Conservation (phyloP, 2,113 vertebrate genomes). For the Aix galericulata region DNA sequence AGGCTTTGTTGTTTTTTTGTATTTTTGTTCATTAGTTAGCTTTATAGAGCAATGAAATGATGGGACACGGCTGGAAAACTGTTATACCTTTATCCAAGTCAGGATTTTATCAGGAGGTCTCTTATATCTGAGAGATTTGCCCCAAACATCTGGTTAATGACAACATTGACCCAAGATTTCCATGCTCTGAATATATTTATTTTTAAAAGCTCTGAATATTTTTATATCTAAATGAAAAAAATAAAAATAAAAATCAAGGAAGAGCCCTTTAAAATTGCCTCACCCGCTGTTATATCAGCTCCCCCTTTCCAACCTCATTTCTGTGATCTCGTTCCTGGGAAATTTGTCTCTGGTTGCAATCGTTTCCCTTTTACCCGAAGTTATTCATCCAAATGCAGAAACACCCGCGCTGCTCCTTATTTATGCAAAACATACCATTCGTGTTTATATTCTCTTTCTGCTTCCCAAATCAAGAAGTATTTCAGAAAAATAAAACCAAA, state of each 20-base stretch:
- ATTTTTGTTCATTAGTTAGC: too few species aligned
- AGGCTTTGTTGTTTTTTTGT: not conserved
- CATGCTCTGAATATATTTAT: not conserved
- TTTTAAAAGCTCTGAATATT: not conserved
- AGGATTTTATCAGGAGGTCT: not conserved
- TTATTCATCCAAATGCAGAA: not conserved
- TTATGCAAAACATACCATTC: not conserved
- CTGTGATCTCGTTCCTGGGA: not conserved
- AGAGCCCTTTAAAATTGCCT: not conserved
- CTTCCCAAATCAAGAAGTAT: not conserved
- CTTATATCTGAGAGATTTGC: not conserved
- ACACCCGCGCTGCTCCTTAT: not conserved
- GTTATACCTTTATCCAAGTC: not conserved
- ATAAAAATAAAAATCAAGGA: too few species aligned
- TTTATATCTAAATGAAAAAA: not conserved
- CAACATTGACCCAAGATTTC: not conserved
- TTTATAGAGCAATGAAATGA: not conserved
- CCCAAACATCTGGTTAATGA: not conserved
- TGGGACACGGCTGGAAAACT: not conserved
- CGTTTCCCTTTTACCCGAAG: not conserved
- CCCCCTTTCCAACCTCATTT: not conserved
- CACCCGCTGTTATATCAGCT: not conserved
- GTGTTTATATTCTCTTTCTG: not conserved
- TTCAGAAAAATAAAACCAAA: not conserved
- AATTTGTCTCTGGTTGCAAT: not conserved